These are phyloP conservation scores for Prinia subflava DNA, from an alignment of 2,113 vertebrate species.

Conservation along the genomic window DNA sequence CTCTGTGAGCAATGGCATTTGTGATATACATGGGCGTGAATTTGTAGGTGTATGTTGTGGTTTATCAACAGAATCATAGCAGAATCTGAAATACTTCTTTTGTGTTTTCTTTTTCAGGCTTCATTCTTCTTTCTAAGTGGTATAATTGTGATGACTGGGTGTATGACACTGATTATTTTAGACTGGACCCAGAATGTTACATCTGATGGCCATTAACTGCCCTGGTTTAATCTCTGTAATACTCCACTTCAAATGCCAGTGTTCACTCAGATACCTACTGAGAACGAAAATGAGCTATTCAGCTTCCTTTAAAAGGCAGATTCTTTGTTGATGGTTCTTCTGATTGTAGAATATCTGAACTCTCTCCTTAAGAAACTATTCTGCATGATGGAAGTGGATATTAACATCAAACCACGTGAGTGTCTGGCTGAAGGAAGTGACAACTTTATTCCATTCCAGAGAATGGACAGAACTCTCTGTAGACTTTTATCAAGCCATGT, in stretches of 20 bases:
- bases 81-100: background rate
- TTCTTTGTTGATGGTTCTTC: slow-evolving; percentile 74
- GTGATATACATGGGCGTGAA: background rate
- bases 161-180: slow-evolving; percentile 88
- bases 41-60: background rate
- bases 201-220: slow-evolving; percentile 65
- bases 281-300: slow-evolving; percentile 65
- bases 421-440: slow-evolving; percentile 81
- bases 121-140: slow-evolving; percentile 83
- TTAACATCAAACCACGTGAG: slow-evolving; percentile 72
- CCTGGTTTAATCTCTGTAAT: background rate
- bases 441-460: slow-evolving; percentile 93
- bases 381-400: slow-evolving; percentile 72
- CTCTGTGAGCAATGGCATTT: background rate
- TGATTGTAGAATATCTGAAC: slow-evolving; percentile 74
- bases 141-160: slow-evolving; percentile 87
- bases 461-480: slow-evolving; percentile 88
- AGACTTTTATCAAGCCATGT: slow-evolving; percentile 87
- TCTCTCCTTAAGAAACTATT: slow-evolving; percentile 70
- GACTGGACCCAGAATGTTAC: slow-evolving; percentile 83
- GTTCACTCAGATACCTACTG: slow-evolving; percentile 69
- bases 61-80: background rate
- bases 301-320: slow-evolving; percentile 77
- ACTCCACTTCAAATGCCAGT: slow-evolving; percentile 63
- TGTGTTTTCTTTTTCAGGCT: slow-evolving; percentile 78